phyloP scores from a whole-genome alignment of 2,888 invertebrate species.

The Mamestra brassicae region DNA sequence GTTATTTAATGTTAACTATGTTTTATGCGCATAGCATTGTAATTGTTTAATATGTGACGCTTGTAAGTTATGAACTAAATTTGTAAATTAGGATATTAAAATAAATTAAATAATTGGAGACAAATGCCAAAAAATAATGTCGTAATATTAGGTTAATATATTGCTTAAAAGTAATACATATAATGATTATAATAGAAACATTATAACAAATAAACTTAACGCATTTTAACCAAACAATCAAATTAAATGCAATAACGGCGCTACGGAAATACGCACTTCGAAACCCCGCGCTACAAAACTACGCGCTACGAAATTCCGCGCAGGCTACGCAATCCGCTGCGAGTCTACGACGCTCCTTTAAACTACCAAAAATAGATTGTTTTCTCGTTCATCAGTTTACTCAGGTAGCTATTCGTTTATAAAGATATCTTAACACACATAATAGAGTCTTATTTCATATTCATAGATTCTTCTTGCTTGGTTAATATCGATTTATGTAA shows the following conservation, averaged over 20 bases:
- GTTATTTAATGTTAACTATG: slow-evolving; percentile 46
- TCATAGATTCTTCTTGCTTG: too few species aligned
- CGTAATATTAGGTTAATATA: slow-evolving; percentile 3
- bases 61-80: slow-evolving; percentile 49
- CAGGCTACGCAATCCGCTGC: not conserved
- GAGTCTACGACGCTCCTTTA: not conserved
- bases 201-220: not conserved
- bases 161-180: slow-evolving; percentile 4
- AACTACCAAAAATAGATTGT: not conserved
- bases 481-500: too few species aligned
- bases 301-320: not conserved
- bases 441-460: not conserved
- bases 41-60: slow-evolving; percentile 36
- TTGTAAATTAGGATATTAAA: slow-evolving; percentile 24
- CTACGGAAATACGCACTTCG: not conserved
- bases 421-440: not conserved
- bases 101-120: slow-evolving; percentile 24
- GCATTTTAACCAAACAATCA: not conserved
- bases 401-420: not conserved
- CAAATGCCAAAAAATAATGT: slow-evolving; percentile 36
- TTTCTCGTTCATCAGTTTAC: not conserved
- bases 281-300: not conserved
- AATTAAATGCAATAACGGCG: not conserved
- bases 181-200: not conserved
- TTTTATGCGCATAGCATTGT: slow-evolving; percentile 60